Conservation (phyloP, 2,797 vertebrate genomes). For the Sternotherus odoratus region DNA sequence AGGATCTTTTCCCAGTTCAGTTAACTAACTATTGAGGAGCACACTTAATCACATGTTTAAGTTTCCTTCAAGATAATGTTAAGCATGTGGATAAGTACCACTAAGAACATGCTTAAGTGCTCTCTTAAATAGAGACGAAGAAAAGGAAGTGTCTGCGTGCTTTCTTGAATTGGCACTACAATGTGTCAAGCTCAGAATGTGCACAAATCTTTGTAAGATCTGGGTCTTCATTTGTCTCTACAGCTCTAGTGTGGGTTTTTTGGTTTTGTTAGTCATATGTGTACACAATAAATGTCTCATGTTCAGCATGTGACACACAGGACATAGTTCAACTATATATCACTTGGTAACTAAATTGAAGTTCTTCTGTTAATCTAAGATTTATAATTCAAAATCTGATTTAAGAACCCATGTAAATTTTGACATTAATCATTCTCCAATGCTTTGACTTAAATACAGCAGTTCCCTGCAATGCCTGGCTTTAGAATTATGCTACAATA, state of each 20-base stretch:
- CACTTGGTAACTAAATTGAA: neutral
- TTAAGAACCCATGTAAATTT: slow-evolving; percentile 32
- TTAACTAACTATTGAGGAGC: fast-evolving
- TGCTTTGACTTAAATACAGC: slow-evolving; percentile 22
- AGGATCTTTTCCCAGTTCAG: neutral
- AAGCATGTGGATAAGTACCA: too few species aligned
- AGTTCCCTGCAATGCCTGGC: slow-evolving; percentile 14
- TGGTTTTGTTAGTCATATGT: fast-evolving
- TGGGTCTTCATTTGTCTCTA: fast-evolving
- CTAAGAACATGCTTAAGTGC: neutral
- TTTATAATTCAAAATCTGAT: slow-evolving; percentile 44
- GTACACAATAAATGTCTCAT: fast-evolving
- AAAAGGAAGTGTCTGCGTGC: too few species aligned
- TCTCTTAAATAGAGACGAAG: fast-evolving
- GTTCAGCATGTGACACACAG: neutral
- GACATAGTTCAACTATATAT: neutral
- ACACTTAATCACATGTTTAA: fast-evolving
- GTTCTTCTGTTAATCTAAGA: neutral
- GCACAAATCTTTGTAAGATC: neutral
- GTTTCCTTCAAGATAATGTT: neutral
- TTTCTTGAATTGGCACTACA: neutral
- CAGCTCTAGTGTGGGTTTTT: fast-evolving
- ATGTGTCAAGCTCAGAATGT: neutral
- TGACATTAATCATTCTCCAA: slow-evolving; percentile 35
- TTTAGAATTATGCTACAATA: neutral